Conservation (phyloP, 2,113 vertebrate species). For the Morone chrysops region DNA sequence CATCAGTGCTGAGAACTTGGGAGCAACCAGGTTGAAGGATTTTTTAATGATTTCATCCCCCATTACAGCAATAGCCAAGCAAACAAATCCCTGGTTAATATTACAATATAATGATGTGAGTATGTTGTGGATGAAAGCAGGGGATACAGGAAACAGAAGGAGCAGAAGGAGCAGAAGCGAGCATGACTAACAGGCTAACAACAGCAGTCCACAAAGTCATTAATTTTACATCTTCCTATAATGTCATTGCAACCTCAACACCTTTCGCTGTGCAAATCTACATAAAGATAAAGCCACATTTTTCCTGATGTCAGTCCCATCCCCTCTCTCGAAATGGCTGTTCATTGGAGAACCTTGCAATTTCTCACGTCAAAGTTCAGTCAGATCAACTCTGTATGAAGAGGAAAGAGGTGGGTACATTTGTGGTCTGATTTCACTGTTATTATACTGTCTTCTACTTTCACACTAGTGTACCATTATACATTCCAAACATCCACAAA, state of each 20-base stretch:
- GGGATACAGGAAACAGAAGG: too few relatives aligned
- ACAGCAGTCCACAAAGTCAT: not conserved
- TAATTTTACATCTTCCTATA: slow-evolving; percentile 9
- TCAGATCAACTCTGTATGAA: not conserved
- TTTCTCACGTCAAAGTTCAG: too few relatives aligned
- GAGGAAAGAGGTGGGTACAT: not conserved
- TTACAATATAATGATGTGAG: not conserved
- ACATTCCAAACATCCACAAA: not conserved
- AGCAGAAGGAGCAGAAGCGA: too few relatives aligned
- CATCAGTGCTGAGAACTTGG: too few relatives aligned
- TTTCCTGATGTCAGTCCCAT: not conserved
- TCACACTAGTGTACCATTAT: not conserved
- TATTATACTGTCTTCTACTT: not conserved
- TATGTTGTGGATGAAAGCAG: not conserved
- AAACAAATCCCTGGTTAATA: not conserved
- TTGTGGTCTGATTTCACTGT: not conserved
- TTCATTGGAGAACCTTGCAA: too few relatives aligned
- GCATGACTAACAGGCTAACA: slow-evolving; percentile 10
- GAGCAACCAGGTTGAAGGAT: not conserved
- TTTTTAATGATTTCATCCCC: not conserved
- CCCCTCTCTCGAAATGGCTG: too few relatives aligned
- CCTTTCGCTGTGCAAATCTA: not conserved
- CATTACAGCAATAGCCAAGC: not conserved
- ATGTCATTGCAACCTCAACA: not conserved
- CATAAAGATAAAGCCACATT: too few relatives aligned